Evolutionary conservation across 2,888 invertebrate genomes (phyloP).

Genomic region (Eupithecia vulgata): DNA sequence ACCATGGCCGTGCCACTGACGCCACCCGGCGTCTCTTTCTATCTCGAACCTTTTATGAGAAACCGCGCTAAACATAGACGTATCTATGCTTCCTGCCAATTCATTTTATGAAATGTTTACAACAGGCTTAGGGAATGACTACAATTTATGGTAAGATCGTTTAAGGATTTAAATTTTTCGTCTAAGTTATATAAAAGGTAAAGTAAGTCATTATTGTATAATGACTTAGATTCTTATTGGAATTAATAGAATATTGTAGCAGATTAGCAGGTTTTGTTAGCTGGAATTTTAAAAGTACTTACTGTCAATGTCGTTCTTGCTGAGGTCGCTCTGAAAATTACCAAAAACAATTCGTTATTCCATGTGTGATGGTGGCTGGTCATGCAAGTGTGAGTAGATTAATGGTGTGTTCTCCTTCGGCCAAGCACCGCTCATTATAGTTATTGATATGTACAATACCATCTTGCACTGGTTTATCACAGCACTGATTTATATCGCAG

Average conservation of each 20-base stretch:
- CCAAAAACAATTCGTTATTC: constrained; percentile 79
- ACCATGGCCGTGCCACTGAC: constrained; percentile 67
- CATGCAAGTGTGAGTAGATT: constrained; percentile 63
- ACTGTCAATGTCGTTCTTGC: constrained; percentile 95
- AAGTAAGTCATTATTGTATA: too few species aligned
- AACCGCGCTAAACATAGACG: constrained; percentile 76
- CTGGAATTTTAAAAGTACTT: constrained; percentile 80
- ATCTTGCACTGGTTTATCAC: constrained; percentile 70
- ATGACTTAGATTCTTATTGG: not conserved
- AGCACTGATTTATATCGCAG: constrained; percentile 64
- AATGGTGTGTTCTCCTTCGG: constrained; percentile 61
- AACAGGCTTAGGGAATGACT: constrained; percentile 2
- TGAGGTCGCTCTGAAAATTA: constrained; percentile 92
- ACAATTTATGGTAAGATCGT: not conserved
- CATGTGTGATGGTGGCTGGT: constrained; percentile 57
- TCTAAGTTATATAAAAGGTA: too few species aligned
- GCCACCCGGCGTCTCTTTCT: constrained; percentile 66
- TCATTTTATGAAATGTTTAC: constrained; percentile 52
- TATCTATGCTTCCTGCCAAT: constrained; percentile 54
- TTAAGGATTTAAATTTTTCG: constrained; percentile 1
- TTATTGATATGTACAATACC: constrained; percentile 56
- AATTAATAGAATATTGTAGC: not conserved
- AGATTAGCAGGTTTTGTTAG: constrained; percentile 18
- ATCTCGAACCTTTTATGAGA: constrained; percentile 80
- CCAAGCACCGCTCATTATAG: constrained; percentile 56